Evolutionary conservation across 2,797 vertebrate genomes (phyloP).

Genomic region (Anguilla pacifica): DNA sequence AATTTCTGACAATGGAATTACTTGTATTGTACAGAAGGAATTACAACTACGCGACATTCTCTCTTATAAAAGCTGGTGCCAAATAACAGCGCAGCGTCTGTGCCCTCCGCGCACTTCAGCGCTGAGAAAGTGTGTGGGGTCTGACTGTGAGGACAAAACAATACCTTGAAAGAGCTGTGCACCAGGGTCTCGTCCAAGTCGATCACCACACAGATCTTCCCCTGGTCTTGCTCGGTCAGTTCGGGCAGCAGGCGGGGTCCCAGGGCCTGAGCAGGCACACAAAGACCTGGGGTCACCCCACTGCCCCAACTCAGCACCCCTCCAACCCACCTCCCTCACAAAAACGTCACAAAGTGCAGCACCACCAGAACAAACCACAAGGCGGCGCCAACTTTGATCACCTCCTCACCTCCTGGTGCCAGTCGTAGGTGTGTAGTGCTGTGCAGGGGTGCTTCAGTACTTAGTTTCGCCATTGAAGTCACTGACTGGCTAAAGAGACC

Average conservation of each 20-base stretch:
- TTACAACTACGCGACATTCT: background rate
- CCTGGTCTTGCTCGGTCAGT: constrained; percentile 66
- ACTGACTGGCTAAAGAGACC: background rate
- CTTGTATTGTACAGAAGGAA: background rate
- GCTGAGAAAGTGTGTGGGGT: background rate
- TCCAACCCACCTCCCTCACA: background rate
- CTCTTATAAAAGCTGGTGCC: background rate
- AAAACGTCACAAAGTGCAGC: background rate
- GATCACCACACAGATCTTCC: constrained; percentile 72
- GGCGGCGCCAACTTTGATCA: background rate
- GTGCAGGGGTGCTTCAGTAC: background rate
- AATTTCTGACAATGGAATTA: background rate
- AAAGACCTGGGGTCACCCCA: background rate
- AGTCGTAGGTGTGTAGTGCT: no score
- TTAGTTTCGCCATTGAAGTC: background rate
- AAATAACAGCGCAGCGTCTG: background rate
- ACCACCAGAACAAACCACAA: background rate
- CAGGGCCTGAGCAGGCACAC: constrained; percentile 58
- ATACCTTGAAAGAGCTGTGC: constrained; percentile 75
- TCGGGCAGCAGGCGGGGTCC: constrained; percentile 70
- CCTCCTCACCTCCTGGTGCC: background rate
- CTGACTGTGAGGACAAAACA: background rate
- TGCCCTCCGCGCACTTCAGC: background rate
- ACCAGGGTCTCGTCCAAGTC: constrained; percentile 74
- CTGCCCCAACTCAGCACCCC: background rate